Percentiles rank a stretch among this genome's conserved stretches.
Evolutionary conservation across 2,888 invertebrate species (phyloP).

Genomic region (Cyaniris semiargus): DNA sequence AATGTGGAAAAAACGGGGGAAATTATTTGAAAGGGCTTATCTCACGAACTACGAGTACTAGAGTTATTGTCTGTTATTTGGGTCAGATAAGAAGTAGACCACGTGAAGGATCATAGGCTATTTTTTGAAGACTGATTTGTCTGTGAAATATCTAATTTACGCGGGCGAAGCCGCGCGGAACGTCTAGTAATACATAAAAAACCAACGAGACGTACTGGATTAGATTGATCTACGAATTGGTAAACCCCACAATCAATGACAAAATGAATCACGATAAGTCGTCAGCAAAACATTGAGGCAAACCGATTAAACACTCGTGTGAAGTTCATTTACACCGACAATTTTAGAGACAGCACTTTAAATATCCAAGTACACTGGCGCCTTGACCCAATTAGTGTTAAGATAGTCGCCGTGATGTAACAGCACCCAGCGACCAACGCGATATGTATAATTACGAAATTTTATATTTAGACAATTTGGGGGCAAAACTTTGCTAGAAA

Average conservation of each 20-base stretch:
- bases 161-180: no score
- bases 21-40: no score
- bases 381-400: constrained; percentile 33
- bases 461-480: constrained; percentile 12
- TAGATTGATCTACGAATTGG: not conserved
- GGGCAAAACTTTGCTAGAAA: not conserved
- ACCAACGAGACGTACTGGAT: no score
- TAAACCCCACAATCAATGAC: not conserved
- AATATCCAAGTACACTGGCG: constrained; percentile 16
- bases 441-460: not conserved
- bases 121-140: no score
- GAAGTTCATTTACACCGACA: constrained; percentile 23
- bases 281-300: not conserved
- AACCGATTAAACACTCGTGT: constrained; percentile 5
- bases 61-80: no score
- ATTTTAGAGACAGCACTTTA: constrained; percentile 17
- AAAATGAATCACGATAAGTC: not conserved
- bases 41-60: no score
- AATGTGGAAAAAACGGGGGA: no score
- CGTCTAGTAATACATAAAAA: no score
- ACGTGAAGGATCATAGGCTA: no score
- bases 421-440: constrained; percentile 23
- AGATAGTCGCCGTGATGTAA: constrained; percentile 33
- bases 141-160: no score
- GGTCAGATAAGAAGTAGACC: no score